Percentiles rank a stretch among this genome's conserved stretches.
phyloP scores from a whole-genome alignment of 2,113 vertebrate genomes.

The Glaucidium brasilianum region DNA sequence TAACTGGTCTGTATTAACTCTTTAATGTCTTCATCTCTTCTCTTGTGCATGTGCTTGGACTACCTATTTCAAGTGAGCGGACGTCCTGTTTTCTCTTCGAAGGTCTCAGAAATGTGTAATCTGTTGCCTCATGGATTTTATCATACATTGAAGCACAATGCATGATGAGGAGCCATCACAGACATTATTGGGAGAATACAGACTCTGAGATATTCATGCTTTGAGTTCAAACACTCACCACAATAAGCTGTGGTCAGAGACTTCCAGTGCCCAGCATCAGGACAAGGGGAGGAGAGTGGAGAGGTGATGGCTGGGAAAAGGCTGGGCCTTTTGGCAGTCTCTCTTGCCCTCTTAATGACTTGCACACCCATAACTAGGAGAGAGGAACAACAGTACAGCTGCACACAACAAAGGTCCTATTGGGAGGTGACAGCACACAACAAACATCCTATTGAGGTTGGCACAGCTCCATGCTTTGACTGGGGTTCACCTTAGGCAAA shows the following conservation, averaged over 20 bases:
- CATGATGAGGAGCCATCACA: background rate
- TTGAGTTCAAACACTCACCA: background rate
- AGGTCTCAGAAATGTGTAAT: background rate
- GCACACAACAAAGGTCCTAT: background rate
- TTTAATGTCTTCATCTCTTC: background rate
- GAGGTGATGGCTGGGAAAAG: background rate
- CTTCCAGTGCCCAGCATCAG: background rate
- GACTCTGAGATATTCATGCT: background rate
- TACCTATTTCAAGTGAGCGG: background rate
- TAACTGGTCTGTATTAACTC: background rate
- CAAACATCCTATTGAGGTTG: background rate
- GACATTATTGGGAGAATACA: fast-evolving
- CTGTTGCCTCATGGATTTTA: background rate
- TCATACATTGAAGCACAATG: background rate
- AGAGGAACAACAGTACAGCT: background rate
- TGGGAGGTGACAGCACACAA: background rate
- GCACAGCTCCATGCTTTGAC: background rate
- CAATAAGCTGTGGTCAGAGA: background rate
- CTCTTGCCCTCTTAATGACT: background rate
- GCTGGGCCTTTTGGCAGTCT: background rate
- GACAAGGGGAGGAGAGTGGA: background rate
- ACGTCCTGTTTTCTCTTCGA: background rate
- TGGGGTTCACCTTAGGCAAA: background rate
- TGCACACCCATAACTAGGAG: background rate
- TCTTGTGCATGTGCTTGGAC: background rate